A percentile compares a stretch with the other conserved stretches of the same genome.
phyloP scores from a whole-genome alignment of 2,888 invertebrate genomes.

The Agrotis clavis region DNA sequence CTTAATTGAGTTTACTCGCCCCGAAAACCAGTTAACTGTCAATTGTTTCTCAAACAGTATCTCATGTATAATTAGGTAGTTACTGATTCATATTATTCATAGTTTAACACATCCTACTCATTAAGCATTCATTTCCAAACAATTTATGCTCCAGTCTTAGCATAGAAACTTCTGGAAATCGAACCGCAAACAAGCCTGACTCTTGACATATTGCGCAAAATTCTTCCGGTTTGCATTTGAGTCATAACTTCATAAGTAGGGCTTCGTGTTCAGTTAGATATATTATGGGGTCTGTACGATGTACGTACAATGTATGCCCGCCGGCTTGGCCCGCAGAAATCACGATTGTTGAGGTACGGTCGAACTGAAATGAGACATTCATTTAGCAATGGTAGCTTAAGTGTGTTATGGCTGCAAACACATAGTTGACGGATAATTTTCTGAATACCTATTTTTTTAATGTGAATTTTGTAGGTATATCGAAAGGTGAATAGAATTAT shows the following conservation, averaged over 20 bases:
- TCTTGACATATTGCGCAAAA: constrained; percentile 47
- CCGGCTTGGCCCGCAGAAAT: constrained; percentile 24
- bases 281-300: constrained; percentile 12
- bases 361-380: constrained; percentile 26
- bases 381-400: constrained; percentile 7
- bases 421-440: neutral
- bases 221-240: constrained; percentile 48
- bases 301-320: constrained; percentile 22
- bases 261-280: constrained; percentile 29
- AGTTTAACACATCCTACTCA: constrained; percentile 3
- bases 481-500: no score
- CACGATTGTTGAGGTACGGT: constrained; percentile 33
- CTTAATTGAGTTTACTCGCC: neutral
- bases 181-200: constrained; percentile 38
- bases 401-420: neutral
- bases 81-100: neutral
- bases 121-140: neutral
- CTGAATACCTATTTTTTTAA: neutral
- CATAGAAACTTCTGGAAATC: neutral
- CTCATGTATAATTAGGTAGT: constrained; percentile 4
- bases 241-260: constrained; percentile 47
- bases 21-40: no score
- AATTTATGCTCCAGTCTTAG: neutral
- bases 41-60: neutral
- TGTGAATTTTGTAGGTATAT: no score